These are phyloP conservation scores for Drosophila arizonae DNA, from an alignment of 1,140 invertebrate species.

Conservation along the genomic window DNA sequence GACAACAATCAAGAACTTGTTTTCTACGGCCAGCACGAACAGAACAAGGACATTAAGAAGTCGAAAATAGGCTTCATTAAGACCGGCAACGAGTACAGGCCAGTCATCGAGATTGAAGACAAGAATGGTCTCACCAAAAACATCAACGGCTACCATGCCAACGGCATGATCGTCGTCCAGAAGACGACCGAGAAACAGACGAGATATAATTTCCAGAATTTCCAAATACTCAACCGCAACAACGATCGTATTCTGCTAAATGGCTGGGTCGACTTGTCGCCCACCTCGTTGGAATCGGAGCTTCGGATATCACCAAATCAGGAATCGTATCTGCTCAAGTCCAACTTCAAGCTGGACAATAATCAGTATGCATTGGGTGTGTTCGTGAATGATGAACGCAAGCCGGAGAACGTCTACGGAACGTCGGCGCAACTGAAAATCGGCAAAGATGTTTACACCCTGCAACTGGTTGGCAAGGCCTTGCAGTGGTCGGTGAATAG, in stretches of 20 bases:
- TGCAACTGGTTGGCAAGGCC: slow-evolving; percentile 51
- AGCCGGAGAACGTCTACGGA: slow-evolving; percentile 62
- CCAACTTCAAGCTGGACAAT: slow-evolving; percentile 57
- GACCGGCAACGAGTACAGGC: slow-evolving; percentile 86
- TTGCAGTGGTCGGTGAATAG: slow-evolving; percentile 40
- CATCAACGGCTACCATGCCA: slow-evolving; percentile 84
- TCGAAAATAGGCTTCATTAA: slow-evolving; percentile 86
- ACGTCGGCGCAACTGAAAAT: slow-evolving; percentile 45
- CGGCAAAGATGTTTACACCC: slow-evolving; percentile 33
- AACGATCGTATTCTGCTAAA: slow-evolving; percentile 83
- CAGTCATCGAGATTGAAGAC: slow-evolving; percentile 87
- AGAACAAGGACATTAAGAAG: slow-evolving; percentile 86
- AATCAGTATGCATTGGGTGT: slow-evolving; percentile 57
- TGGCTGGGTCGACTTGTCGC: slow-evolving; percentile 82
- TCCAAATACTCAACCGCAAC: slow-evolving; percentile 83
- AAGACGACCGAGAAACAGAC: slow-evolving; percentile 83
- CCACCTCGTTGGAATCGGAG: slow-evolving; percentile 40
- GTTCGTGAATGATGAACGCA: slow-evolving; percentile 64
- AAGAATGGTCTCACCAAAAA: slow-evolving; percentile 83
- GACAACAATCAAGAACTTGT: slow-evolving; percentile 69
- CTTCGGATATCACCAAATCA: slow-evolving; percentile 53
- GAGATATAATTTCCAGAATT: slow-evolving; percentile 85
- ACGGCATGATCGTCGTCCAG: slow-evolving; percentile 85
- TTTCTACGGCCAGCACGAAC: slow-evolving; percentile 83
- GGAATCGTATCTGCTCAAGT: slow-evolving; percentile 56